phyloP scores from a whole-genome alignment of 2,113 vertebrate species.

The human (Homo sapiens) region DNA sequence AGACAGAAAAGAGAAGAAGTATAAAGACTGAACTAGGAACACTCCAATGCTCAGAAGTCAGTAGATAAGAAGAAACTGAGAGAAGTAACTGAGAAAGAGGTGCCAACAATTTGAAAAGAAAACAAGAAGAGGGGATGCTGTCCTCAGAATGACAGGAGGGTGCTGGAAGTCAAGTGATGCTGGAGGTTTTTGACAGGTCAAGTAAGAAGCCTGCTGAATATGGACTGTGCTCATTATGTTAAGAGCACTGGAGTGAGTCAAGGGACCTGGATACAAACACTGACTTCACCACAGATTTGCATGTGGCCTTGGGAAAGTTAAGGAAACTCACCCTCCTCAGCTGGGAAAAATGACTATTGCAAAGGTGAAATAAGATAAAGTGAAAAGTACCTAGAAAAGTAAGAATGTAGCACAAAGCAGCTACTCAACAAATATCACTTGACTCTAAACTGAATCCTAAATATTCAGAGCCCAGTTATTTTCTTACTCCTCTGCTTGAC shows the following conservation, averaged over 20 bases:
- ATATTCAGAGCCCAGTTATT: neutral
- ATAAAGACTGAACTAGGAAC: neutral
- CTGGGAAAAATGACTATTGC: neutral
- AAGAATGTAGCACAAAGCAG: neutral
- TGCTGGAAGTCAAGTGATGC: neutral
- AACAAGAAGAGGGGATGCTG: neutral
- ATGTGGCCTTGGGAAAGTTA: neutral
- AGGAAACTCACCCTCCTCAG: neutral
- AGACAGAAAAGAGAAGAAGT: neutral
- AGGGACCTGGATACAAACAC: neutral
- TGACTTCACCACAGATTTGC: neutral
- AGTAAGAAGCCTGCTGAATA: neutral
- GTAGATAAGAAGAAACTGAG: neutral
- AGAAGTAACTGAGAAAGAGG: neutral
- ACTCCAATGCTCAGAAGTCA: neutral
- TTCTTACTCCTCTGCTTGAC: neutral
- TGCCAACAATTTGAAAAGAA: neutral
- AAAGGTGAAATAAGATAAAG: neutral
- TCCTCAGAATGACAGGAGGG: too few relatives aligned
- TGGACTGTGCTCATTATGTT: accelerated
- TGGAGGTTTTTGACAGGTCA: neutral
- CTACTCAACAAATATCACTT: neutral
- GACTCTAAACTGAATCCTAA: neutral
- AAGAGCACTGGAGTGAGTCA: neutral
- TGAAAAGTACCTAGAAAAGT: neutral